These are phyloP conservation scores for Stichodactyla helianthus DNA, from an alignment of 64 coral and sea anemone genomes.

Conservation along the genomic window DNA sequence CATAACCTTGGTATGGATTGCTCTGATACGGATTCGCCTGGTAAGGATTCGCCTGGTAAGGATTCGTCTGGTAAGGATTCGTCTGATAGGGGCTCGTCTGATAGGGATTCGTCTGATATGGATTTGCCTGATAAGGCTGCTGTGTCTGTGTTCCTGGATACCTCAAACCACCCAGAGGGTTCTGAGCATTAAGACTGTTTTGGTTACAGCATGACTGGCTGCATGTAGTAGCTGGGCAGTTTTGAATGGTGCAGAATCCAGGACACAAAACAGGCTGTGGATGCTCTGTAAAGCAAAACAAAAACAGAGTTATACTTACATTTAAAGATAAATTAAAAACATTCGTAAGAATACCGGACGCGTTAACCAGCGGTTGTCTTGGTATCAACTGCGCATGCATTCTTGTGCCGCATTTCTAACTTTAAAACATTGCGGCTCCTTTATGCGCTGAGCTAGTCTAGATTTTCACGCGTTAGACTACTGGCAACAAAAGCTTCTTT, in stretches of 20 bases:
- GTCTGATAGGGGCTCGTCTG: background rate
- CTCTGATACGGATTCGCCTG: background rate
- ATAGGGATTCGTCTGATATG: background rate
- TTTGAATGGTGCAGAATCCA: constrained; percentile 43
- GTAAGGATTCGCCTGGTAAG: background rate
- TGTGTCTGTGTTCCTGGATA: background rate
- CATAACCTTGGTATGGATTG: background rate
- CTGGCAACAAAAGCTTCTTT: too few relatives aligned
- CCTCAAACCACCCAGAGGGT: background rate
- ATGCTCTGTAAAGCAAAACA: background rate
- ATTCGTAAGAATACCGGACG: too few relatives aligned
- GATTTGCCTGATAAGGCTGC: background rate
- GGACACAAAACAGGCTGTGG: constrained; percentile 43
- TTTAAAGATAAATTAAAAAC: background rate
- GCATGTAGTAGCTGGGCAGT: constrained; percentile 49
- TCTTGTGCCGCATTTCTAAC: too few relatives aligned
- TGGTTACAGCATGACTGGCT: constrained; percentile 64
- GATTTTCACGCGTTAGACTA: too few relatives aligned
- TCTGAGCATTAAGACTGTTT: background rate
- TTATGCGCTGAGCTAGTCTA: too few relatives aligned
- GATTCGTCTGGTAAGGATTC: background rate
- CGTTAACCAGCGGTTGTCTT: too few relatives aligned
- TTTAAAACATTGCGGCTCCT: too few relatives aligned
- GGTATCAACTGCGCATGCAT: too few relatives aligned
- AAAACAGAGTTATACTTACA: background rate